A percentile compares a stretch with the other conserved stretches of the same genome.
These are phyloP conservation scores for Atlantisia rogersi DNA, from an alignment of 2,113 vertebrate genomes.

Conservation along the genomic window DNA sequence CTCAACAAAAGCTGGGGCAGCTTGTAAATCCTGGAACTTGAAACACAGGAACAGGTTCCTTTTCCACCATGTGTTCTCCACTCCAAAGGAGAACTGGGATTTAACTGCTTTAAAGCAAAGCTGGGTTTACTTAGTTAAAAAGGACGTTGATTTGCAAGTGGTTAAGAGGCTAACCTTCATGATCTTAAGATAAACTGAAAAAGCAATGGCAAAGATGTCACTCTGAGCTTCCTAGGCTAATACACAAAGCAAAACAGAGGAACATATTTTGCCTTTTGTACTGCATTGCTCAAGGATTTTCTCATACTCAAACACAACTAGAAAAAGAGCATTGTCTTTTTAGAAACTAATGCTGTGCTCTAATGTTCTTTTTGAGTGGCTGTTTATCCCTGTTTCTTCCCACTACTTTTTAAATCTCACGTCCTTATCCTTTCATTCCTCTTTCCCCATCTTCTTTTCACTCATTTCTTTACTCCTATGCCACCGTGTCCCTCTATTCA, in stretches of 20 bases:
- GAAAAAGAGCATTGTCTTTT: neutral
- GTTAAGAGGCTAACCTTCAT: neutral
- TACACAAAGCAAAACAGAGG: neutral
- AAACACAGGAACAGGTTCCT: neutral
- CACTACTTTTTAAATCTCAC: neutral
- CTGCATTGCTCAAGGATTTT: neutral
- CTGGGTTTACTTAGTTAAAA: neutral
- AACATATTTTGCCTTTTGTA: neutral
- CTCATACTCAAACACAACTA: neutral
- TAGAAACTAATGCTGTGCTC: neutral
- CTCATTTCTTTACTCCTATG: conserved; percentile 18
- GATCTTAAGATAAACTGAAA: neutral
- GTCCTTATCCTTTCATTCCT: neutral
- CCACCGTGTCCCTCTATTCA: conserved; percentile 28
- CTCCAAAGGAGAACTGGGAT: neutral
- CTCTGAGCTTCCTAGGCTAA: neutral
- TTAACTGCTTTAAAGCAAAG: neutral
- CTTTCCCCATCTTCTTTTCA: neutral
- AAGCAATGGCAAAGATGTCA: neutral
- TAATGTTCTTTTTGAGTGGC: neutral
- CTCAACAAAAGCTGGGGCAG: neutral
- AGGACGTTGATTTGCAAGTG: neutral
- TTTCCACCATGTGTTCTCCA: neutral
- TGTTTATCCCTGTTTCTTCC: neutral
- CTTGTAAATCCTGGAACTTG: neutral